phyloP scores from a whole-genome alignment of 2,888 invertebrate species.

The Psylliodes chrysocephalus region DNA sequence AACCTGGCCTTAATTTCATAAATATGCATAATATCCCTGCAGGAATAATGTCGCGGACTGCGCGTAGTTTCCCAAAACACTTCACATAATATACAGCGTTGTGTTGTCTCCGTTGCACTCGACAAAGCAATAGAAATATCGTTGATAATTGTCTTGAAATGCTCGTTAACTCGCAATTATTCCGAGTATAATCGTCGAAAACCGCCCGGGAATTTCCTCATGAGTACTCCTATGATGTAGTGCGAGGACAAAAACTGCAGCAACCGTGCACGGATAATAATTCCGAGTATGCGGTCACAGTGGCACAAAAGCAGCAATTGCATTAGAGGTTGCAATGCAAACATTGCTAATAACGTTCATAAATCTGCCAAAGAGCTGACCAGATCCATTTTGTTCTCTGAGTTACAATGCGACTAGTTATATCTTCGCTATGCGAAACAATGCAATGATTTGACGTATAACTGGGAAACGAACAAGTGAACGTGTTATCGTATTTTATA shows the following conservation, averaged over 20 bases:
- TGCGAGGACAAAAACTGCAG: conserved; percentile 48
- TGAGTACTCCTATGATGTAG: conserved; percentile 37
- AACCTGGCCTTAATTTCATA: neutral
- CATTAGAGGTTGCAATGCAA: conserved; percentile 54
- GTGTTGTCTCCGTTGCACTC: conserved; percentile 25
- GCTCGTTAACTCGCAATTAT: conserved; percentile 43
- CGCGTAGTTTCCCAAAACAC: neutral
- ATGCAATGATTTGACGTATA: neutral
- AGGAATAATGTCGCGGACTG: neutral
- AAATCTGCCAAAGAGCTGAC: conserved; percentile 55
- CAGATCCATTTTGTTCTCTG: conserved; percentile 50
- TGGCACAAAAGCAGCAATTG: conserved; percentile 57
- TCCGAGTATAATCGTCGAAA: conserved; percentile 39
- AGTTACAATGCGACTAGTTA: conserved; percentile 23
- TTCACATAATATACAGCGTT: conserved; percentile 12
- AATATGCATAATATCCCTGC: neutral
- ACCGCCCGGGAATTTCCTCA: conserved; percentile 33
- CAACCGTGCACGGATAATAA: conserved; percentile 51
- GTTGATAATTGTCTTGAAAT: conserved; percentile 37
- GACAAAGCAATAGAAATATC: conserved; percentile 31
- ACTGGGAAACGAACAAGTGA: neutral
- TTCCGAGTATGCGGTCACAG: conserved; percentile 54
- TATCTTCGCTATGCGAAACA: neutral
- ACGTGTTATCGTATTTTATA: neutral
- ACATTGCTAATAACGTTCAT: conserved; percentile 56